phyloP scores from a whole-genome alignment of 1,140 invertebrate species.

The Idris sp. region DNA sequence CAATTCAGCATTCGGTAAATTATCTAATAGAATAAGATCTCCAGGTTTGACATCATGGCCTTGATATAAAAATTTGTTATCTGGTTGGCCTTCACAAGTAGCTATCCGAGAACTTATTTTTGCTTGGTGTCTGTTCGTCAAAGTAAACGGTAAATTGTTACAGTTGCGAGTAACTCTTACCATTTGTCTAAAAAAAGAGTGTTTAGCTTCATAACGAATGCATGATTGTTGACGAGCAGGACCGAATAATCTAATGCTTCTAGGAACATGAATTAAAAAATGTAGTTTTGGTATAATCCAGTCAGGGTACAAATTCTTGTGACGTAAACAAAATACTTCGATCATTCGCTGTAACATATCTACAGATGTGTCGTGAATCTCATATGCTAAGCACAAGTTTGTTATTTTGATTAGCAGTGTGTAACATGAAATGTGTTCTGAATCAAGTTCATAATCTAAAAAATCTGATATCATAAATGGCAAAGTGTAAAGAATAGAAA shows the following conservation, averaged over 20 bases:
- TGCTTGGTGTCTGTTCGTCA: slow-evolving; percentile 48
- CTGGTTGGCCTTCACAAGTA: neutral
- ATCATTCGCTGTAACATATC: slow-evolving; percentile 38
- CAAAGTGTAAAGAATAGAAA: slow-evolving; percentile 36
- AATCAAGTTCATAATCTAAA: neutral
- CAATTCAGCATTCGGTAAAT: slow-evolving; percentile 35
- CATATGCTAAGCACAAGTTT: slow-evolving; percentile 49
- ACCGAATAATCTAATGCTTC: slow-evolving; percentile 49
- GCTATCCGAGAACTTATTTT: slow-evolving; percentile 36
- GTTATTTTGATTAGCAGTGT: slow-evolving; percentile 46
- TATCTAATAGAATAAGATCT: slow-evolving; percentile 30
- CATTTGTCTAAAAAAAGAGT: slow-evolving; percentile 37
- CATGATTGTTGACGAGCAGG: slow-evolving; percentile 43
- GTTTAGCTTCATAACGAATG: slow-evolving; percentile 31
- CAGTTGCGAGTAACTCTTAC: slow-evolving; percentile 42
- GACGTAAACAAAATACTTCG: slow-evolving; percentile 26
- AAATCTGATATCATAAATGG: slow-evolving; percentile 34
- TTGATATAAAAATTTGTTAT: slow-evolving; percentile 53
- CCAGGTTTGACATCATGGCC: slow-evolving; percentile 42
- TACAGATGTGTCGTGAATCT: slow-evolving; percentile 30
- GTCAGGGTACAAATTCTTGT: slow-evolving; percentile 31
- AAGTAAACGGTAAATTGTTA: slow-evolving; percentile 54
- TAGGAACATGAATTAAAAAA: slow-evolving; percentile 46
- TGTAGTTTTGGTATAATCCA: slow-evolving; percentile 54
- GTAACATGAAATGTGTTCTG: slow-evolving; percentile 13